Evolutionary conservation across 2,113 vertebrate species (phyloP).

Genomic region (Laticauda colubrina): DNA sequence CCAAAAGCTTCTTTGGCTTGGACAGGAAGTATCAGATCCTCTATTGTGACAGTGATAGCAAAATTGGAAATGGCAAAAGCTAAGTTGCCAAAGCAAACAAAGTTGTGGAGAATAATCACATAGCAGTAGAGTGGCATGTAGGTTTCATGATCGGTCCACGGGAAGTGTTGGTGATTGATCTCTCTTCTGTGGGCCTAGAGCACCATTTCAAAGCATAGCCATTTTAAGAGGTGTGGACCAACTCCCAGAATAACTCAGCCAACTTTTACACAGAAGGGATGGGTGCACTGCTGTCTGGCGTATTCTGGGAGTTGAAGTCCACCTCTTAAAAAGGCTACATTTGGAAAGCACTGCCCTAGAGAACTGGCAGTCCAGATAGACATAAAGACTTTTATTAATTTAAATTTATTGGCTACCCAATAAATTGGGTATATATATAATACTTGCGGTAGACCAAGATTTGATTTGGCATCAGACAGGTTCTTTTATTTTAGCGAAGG

Average conservation of each 20-base stretch:
- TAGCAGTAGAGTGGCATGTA: background rate
- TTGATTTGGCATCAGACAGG: background rate
- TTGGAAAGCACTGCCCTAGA: background rate
- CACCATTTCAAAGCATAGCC: background rate
- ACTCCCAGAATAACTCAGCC: background rate
- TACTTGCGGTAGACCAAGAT: background rate
- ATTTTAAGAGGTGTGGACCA: background rate
- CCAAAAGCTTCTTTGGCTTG: background rate
- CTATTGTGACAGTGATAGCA: slow-evolving; percentile 19
- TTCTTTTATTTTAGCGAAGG: background rate
- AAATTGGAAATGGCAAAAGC: slow-evolving; percentile 32
- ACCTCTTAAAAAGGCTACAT: background rate
- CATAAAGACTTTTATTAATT: background rate
- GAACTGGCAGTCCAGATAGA: background rate
- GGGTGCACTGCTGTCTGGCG: background rate
- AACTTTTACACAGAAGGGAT: background rate
- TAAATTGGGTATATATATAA: no score
- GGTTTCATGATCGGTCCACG: background rate
- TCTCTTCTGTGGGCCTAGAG: background rate
- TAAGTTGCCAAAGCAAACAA: background rate
- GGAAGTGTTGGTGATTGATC: background rate
- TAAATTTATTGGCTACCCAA: background rate
- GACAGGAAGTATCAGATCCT: slow-evolving; percentile 56
- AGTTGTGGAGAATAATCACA: background rate
- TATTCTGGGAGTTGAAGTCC: background rate